phyloP scores from a whole-genome alignment of 2,113 vertebrate genomes.

The Chionis minor region DNA sequence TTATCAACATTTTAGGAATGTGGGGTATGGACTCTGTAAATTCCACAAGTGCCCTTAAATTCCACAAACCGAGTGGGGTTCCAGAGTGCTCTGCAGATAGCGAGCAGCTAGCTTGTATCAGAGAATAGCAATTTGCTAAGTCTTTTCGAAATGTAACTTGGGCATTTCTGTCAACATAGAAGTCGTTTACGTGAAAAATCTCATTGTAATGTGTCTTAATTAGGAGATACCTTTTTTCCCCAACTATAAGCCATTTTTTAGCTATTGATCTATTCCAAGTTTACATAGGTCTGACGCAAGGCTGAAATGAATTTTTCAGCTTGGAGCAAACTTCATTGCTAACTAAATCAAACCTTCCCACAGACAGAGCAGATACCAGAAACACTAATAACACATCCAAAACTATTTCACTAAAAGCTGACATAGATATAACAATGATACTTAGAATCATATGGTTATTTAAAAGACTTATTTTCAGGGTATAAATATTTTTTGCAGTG shows the following conservation, averaged over 20 bases:
- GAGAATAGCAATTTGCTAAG: neutral
- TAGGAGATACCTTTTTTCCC: neutral
- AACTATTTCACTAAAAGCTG: neutral
- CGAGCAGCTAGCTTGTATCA: neutral
- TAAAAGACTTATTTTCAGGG: neutral
- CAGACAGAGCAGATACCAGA: neutral
- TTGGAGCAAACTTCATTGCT: neutral
- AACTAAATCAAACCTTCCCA: neutral
- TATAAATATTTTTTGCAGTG: neutral
- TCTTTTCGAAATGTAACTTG: neutral
- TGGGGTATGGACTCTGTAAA: neutral
- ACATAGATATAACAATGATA: neutral
- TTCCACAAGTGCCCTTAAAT: constrained; percentile 22
- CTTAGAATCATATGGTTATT: neutral
- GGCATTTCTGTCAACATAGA: neutral
- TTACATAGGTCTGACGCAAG: neutral
- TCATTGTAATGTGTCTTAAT: neutral
- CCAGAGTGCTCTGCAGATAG: neutral
- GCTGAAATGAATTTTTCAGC: neutral
- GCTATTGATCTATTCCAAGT: neutral
- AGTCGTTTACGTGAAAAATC: neutral
- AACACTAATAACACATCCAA: neutral
- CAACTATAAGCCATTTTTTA: neutral
- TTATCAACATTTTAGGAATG: constrained; percentile 17
- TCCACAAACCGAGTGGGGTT: neutral